Percentiles rank a stretch among this genome's conserved stretches.
Conservation (phyloP, 2,888 invertebrate species). For the Oligia fasciuncula region DNA sequence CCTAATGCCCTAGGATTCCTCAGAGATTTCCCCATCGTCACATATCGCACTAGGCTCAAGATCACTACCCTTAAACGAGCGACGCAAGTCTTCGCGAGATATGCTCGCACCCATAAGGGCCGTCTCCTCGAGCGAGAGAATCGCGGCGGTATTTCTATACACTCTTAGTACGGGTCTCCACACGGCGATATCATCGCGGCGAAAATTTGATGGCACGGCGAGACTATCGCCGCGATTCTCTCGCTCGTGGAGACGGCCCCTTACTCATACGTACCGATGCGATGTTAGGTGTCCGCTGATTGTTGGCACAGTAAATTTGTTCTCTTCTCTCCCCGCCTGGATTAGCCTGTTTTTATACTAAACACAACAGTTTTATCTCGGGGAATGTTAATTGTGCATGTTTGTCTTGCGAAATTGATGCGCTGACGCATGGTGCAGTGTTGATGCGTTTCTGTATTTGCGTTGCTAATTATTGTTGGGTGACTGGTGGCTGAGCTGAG, state of each 20-base stretch:
- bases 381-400: slow-evolving; percentile 80
- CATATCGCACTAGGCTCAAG: neutral
- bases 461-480: slow-evolving; percentile 13
- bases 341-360: slow-evolving; percentile 88
- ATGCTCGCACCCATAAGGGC: slow-evolving; percentile 55
- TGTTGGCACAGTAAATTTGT: slow-evolving; percentile 89
- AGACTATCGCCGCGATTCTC: too few relatives aligned
- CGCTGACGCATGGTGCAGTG: slow-evolving; percentile 53
- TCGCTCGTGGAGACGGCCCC: slow-evolving; percentile 1
- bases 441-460: slow-evolving; percentile 41
- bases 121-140: too few relatives aligned
- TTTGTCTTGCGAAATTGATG: slow-evolving; percentile 76
- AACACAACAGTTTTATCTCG: slow-evolving; percentile 85
- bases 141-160: too few relatives aligned
- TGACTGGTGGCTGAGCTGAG: neutral
- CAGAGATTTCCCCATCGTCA: neutral
- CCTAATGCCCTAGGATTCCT: too few relatives aligned
- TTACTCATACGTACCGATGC: slow-evolving; percentile 80
- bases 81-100: slow-evolving; percentile 33
- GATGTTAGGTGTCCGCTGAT: slow-evolving; percentile 84
- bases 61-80: neutral
- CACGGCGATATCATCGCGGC: too few relatives aligned
- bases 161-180: too few relatives aligned
- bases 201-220: too few relatives aligned
- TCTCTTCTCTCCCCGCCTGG: slow-evolving; percentile 83